Percentiles rank a stretch among this genome's conserved stretches.
These are phyloP conservation scores for Archips xylosteana DNA, from an alignment of 2,888 invertebrate genomes.

Conservation along the genomic window DNA sequence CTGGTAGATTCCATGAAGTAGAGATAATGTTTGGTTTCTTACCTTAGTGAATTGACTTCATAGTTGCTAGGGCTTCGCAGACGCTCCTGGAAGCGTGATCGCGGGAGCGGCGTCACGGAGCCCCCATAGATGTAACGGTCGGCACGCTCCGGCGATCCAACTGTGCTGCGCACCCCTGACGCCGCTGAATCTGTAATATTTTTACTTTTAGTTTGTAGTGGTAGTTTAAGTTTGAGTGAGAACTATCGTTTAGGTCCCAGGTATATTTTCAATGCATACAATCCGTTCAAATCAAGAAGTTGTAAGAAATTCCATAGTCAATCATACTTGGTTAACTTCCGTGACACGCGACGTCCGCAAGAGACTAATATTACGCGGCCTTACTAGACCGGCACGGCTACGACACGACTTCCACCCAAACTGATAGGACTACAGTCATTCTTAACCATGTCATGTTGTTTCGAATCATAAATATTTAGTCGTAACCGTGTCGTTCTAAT, in stretches of 20 bases:
- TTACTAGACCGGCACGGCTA: not conserved
- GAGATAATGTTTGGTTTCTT: conserved; percentile 31
- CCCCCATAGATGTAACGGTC: conserved; percentile 85
- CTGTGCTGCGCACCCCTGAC: conserved; percentile 66
- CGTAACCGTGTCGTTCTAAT: not conserved
- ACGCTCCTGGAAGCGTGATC: conserved; percentile 82
- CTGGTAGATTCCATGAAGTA: not conserved
- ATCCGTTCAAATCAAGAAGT: too few relatives aligned
- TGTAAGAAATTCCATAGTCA: too few relatives aligned
- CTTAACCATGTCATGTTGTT: not conserved
- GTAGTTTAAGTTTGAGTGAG: not conserved
- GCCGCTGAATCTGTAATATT: conserved; percentile 61
- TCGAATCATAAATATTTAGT: not conserved
- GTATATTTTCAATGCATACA: not conserved
- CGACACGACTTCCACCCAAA: not conserved
- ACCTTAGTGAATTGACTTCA: conserved; percentile 74
- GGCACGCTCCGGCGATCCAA: conserved; percentile 69
- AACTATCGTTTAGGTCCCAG: not conserved
- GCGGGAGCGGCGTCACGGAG: conserved; percentile 84
- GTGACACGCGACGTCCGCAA: too few relatives aligned
- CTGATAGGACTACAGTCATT: not conserved
- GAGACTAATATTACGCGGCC: too few relatives aligned
- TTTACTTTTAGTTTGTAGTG: not conserved
- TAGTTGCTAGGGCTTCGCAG: conserved; percentile 75
- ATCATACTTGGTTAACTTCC: too few relatives aligned